Base-by-base conservation (phyloP, 2,888 invertebrate genomes). In the Pristionchus japonicus region DNA sequence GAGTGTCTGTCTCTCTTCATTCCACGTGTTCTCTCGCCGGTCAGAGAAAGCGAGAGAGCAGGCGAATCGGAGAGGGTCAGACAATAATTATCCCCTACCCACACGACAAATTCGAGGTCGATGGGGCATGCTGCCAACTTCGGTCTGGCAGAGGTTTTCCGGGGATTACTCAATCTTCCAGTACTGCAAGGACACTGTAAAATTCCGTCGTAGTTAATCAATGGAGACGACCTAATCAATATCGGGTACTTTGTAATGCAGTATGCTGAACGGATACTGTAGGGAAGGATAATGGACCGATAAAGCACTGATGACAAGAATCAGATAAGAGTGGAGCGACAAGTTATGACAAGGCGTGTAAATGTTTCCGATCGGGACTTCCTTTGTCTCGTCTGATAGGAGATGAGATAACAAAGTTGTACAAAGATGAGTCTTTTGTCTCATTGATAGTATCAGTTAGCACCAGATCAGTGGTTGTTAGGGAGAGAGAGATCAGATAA, bases 261-360 rank as follows among this genome's bases (percentile, higher is more conserved):
- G 43, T 43, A 43, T 11, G 3, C 6, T 57, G 3, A 17, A n/a
- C 4, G 20, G 70, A 34, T 74, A 74, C 40, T 74, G 70, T 74
- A 40, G 40, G n/a, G n/a, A 43, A 9, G 7, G 27, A 77, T 43
- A 1, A 77, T 70, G 70, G 6, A 20, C 31, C 15, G 64, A 31
- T 37, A 70, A 70, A 3, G 23, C n/a, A n/a, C n/a, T n/a, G n/a
- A 70, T 13, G 77, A 20, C 17, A 17, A 15, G 3, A 52, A 77
- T 77, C 43, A 34, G 77, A 77, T 77, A 77, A 77, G n/a, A 40
- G 40, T n/a, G 6, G 40, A 3, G 6, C 23, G 70, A 74, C 70
- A 74, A 43, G n/a, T 77, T n/a, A 20, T 77, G 77, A 47, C 77
- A 77, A 77, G 77, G 77, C 27, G 77, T 70, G 77, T 40, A 77